phyloP scores from a whole-genome alignment of 2,888 invertebrate species.

The Synanthedon vespiformis region DNA sequence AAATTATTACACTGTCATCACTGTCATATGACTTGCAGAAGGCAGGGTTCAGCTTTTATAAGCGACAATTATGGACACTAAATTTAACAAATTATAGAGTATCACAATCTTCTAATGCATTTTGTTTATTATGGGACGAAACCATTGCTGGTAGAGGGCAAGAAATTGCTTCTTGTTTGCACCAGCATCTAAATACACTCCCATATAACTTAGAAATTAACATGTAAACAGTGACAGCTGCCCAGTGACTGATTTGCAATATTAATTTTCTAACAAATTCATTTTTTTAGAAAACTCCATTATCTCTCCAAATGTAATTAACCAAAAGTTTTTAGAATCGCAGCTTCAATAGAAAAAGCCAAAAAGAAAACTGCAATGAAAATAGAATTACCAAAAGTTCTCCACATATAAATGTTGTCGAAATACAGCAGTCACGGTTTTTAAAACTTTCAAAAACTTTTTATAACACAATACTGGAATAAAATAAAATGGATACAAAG shows the following conservation, averaged over 20 bases:
- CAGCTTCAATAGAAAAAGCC: no score
- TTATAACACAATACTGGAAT: not conserved
- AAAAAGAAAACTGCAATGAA: no score
- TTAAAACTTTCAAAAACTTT: not conserved
- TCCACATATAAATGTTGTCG: not conserved
- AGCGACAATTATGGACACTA: not conserved
- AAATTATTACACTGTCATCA: not conserved
- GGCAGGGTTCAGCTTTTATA: not conserved
- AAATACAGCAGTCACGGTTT: not conserved
- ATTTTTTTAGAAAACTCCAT: no score
- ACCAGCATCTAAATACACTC: not conserved
- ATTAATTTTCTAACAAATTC: no score
- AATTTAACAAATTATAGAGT: not conserved
- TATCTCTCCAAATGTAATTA: no score
- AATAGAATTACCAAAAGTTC: no score
- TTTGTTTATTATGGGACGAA: not conserved
- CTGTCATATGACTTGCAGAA: no score
- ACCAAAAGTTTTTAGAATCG: no score
- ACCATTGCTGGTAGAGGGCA: not conserved
- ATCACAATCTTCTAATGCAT: no score
- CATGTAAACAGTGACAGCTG: no score
- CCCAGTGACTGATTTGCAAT: no score
- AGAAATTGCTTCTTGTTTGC: not conserved
- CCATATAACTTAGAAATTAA: not conserved
- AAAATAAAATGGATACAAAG: not conserved